Evolutionary conservation across 2,113 vertebrate genomes (phyloP), one percentile per base, ranked within the genome.

Genomic region (Numida meleagris): DNA sequence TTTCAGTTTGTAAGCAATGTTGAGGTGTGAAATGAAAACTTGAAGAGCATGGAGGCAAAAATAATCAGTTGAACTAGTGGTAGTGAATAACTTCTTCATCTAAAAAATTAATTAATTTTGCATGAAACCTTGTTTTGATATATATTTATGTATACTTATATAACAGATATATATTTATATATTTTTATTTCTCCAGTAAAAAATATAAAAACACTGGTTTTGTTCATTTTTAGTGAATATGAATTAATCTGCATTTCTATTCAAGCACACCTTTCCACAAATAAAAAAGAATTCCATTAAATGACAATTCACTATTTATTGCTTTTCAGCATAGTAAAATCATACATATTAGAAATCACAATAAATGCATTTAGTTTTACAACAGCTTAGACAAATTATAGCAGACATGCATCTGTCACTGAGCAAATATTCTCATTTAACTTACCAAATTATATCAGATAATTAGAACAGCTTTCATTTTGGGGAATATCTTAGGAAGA

Each of bases 381-480:
- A 85, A 55, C 27, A 68, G 21, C 8, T 80, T 75, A 45, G 40
- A 65, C 12, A 77, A 80, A 66, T 74, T 5, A 3, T 8, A 62
- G 40, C 40, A 89, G 67, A 62, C 51, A 48, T 20, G 7, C 24
- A 70, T 53, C 57, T 86, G 88, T 85, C 36, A 70, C 21, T 46
- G 12, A 81, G 55, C 33, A 91, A 93, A 93, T 50, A 77, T 51
- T 68, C 76, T 81, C 46, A 86, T 88, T 85, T 70, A 31, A 76
- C 72, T 91, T 82, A 88, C 87, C 36, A 85, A 89, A 83, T 84
- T 94, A 76, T 75, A 77, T 62, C 61, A 78, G 33, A n/a, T 90
- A 91, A 88, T 88, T 88, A 91, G 14, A 89, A 80, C 15, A 45
- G n/a, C 72, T 9, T 20, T 63, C 43, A 33, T 83, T 91, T 89